Base-by-base conservation (phyloP, 2,797 vertebrate species). In the Dipus sagitta region DNA sequence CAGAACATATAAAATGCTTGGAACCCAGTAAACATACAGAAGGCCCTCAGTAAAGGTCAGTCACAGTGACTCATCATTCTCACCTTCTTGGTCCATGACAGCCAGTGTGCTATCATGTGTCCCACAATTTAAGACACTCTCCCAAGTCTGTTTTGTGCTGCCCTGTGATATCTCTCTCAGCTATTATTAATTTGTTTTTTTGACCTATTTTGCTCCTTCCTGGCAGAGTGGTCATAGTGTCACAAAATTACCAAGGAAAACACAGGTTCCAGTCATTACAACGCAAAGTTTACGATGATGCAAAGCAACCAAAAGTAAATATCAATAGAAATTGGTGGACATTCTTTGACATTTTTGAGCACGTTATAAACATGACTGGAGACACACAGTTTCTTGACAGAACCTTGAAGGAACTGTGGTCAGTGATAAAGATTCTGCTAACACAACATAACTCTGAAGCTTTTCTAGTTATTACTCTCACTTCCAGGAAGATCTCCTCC, bases 281-380 rank as follows among this genome's bases (percentile, higher is more conserved):
- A 92, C 80, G 34, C 85, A 90, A 86, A 85, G 90, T 93, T 94
- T 90, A 82, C 87, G 58, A 65, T 38, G 38, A 67, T 52, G 8
- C 32, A 90, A 88, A 34, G 23, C 34, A 78, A 86, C n/a, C 92
- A 52, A 95, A 92, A 54, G 47, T 71, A 96, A 93, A 91, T 94
- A 79, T 78, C 86, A 89, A 42, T 64, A 89, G 88, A 83, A 95
- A 94, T 71, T 92, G 74, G 77, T 62, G 5, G 32, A 90, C 70
- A 72, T 86, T 54, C 13, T 83, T 65, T 90, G 94, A 92, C 83
- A 96, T 96, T 95, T 93, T 87, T 62, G 83, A 86, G 52, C 10
- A 10, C 67, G 18, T 42, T 82, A 23, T 93, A 93, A 94, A 79
- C 38, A 88, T 70, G 88, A 80, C 34, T 52, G 18, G 32, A 94